Evolutionary conservation across 2,888 invertebrate genomes (phyloP), one percentile per base, ranked within the genome.

Genomic region (Hirtodrosophila histrioides): DNA sequence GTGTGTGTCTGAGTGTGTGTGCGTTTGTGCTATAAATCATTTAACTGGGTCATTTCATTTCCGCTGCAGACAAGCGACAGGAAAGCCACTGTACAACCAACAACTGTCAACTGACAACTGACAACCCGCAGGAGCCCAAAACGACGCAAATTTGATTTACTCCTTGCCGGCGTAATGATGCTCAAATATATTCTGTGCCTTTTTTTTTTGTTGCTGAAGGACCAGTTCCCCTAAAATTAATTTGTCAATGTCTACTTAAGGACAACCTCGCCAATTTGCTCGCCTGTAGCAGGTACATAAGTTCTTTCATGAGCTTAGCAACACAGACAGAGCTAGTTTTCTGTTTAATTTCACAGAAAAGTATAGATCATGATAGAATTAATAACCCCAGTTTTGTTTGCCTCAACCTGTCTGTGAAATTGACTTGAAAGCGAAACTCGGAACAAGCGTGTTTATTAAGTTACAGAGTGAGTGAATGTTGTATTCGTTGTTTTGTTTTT

Each of bases 41-140:
- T 84, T 88, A 86, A 88, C 87, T 88, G 88, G 83, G 83, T 88
- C 88, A 86, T 88, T 83, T 88, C 88, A 83, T 83, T 83, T 88
- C 82, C 82, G 88, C 33, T 70, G 70, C 48, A 84, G 87, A 83
- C 78, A 75, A 77, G 85, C 58, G 67, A 74, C 77, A 71, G 84
- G 72, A 85, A 78, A 75, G 57, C 67, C 76, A 70, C 63, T 81
- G 48, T 46, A 58, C 51, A 66, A 63, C 73, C 76, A 33, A 48
- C 69, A 58, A 79, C 54, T 60, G 51, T 31, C 31, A 31, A 58
- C 68, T 45, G 79, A 55, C 69, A 78, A 63, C 54, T 60, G 51
- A 63, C 67, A 62, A 40, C 39, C 65, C 27, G 46, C 63, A 65
- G 48, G 39, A 36, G 41, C 24, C 51, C 55, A 75, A 66, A 69